Conservation (phyloP, 92 coral and sea anemone genomes). For the Phenganax subtilis region DNA sequence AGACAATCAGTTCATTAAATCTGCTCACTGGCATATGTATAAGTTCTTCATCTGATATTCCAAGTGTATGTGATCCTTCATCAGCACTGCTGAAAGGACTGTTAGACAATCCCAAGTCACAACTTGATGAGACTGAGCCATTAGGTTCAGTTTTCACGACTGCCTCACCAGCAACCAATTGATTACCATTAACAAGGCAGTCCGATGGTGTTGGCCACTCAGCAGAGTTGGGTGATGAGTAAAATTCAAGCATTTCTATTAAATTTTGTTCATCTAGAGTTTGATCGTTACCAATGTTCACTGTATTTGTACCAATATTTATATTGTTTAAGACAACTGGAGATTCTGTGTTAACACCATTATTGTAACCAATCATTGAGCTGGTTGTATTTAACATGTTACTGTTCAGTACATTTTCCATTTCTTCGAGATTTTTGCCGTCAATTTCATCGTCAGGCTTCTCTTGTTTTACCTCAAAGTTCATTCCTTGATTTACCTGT, state of each 20-base stretch:
- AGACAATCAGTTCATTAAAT: slow-evolving; percentile 61
- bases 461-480: slow-evolving; percentile 35
- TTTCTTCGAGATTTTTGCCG: slow-evolving; percentile 13
- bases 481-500: slow-evolving; percentile 24
- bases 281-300: slow-evolving; percentile 23
- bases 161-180: slow-evolving; percentile 13
- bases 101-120: background rate
- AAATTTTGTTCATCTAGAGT: slow-evolving; percentile 27
- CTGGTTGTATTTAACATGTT: slow-evolving; percentile 18
- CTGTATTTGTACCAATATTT: slow-evolving; percentile 4
- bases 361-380: background rate
- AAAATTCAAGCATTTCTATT: slow-evolving; percentile 1
- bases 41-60: slow-evolving; percentile 58
- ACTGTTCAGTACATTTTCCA: slow-evolving; percentile 33
- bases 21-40: slow-evolving; percentile 78
- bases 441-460: slow-evolving; percentile 20
- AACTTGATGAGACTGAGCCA: background rate
- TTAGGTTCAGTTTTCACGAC: slow-evolving; percentile 28
- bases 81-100: slow-evolving; percentile 13
- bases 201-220: slow-evolving; percentile 18
- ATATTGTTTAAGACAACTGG: background rate
- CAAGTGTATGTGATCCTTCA: slow-evolving; percentile 40
- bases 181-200: background rate
- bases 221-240: slow-evolving; percentile 20
- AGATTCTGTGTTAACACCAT: background rate